phyloP scores from a whole-genome alignment of 2,888 invertebrate species.

The Aporophyla lueneburgensis region DNA sequence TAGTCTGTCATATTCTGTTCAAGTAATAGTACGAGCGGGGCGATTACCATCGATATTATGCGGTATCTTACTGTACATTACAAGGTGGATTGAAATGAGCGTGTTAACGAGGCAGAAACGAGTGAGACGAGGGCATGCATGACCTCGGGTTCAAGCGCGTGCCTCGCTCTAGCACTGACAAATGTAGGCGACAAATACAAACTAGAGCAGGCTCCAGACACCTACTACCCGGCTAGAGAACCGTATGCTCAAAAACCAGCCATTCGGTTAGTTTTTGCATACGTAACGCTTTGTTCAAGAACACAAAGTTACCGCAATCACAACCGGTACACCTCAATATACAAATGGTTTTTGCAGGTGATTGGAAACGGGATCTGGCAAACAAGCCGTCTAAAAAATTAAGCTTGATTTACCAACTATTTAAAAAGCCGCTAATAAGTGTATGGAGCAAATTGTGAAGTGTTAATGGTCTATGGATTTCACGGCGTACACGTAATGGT shows the following conservation, averaged over 20 bases:
- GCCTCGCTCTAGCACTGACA: conserved; percentile 73
- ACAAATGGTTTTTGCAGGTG: conserved; percentile 55
- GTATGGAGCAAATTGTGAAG: conserved; percentile 75
- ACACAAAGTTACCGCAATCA: conserved; percentile 59
- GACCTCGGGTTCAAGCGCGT: conserved; percentile 82
- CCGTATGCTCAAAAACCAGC: conserved; percentile 41
- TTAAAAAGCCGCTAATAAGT: conserved; percentile 62
- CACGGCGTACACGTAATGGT: conserved; percentile 76
- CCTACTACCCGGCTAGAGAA: conserved; percentile 47
- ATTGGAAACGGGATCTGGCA: conserved; percentile 59
- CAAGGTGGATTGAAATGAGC: conserved; percentile 76
- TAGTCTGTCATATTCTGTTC: conserved; percentile 45
- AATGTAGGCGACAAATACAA: conserved; percentile 78
- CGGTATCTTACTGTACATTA: conserved; percentile 72
- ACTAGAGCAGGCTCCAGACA: conserved; percentile 68
- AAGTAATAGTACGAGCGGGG: conserved; percentile 41
- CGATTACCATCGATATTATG: conserved; percentile 70
- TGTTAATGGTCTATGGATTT: conserved; percentile 83
- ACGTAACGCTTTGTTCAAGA: conserved; percentile 52
- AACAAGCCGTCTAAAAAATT: conserved; percentile 50
- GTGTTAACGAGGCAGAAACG: conserved; percentile 81
- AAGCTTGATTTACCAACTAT: conserved; percentile 50
- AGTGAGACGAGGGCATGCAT: conserved; percentile 76
- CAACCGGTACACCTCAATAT: conserved; percentile 52
- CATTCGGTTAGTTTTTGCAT: conserved; percentile 53